Percentiles rank a stretch among this genome's conserved stretches.
Conservation (phyloP, 2,888 invertebrate genomes). For the Calameuta filiformis region DNA sequence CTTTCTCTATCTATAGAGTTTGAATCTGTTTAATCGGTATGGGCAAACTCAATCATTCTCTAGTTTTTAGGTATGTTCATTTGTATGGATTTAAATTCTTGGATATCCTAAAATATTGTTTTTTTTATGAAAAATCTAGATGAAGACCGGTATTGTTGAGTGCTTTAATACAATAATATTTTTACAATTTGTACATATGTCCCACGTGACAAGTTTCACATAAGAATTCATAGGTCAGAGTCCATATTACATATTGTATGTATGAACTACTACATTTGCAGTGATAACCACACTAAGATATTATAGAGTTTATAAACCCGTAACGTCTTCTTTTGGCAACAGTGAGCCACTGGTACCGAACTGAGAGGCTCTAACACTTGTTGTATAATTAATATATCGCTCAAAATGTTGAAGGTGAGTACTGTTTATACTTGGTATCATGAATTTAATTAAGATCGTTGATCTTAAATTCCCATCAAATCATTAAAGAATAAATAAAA, state of each 20-base stretch:
- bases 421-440: not conserved
- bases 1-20: not conserved
- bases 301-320: not conserved
- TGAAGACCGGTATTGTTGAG: not conserved
- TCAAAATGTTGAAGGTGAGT: slow-evolving; percentile 26
- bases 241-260: not conserved
- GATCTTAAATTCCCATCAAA: no score
- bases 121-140: not conserved
- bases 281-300: not conserved
- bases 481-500: not conserved
- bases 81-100: not conserved
- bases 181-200: not conserved
- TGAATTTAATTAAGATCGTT: not conserved
- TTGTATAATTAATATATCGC: not conserved
- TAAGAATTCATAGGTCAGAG: not conserved
- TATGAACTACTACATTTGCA: not conserved
- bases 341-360: not conserved
- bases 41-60: not conserved
- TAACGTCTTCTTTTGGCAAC: not conserved
- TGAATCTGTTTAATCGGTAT: not conserved
- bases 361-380: not conserved
- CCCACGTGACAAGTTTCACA: not conserved
- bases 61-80: not conserved
- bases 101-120: not conserved
- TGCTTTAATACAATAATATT: not conserved